Evolutionary conservation across 2,888 invertebrate species (phyloP), one percentile per base, ranked within the genome.

Genomic region (Habrosyne pyritoides): DNA sequence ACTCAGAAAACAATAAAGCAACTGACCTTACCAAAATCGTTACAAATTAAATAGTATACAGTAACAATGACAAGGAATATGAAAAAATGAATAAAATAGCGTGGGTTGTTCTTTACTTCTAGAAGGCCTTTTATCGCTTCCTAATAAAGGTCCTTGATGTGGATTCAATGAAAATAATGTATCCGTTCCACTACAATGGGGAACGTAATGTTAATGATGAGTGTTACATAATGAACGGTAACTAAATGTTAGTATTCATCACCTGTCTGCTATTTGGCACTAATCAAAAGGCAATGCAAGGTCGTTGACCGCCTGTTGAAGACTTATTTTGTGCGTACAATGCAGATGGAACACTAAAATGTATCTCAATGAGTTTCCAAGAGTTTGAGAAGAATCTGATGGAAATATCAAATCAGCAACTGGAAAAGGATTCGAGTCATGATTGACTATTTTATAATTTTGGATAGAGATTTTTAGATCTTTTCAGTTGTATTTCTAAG

Each of bases 231-330:
- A 52, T 24, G 47, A 47, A 47, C 28, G 14, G 10, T 46, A 21
- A 46, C 22, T 46, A 26, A 18, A 24, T 10, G 42, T 42, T 42
- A 46, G 22, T 64, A 53, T 54, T 56, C 59, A 68, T 53, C 66
- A 70, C 72, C 66, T 66, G 71, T 63, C 49, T 61, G 57, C 50
- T 66, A 69, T 67, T 72, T 69, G 69, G 69, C 62, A 70, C 65
- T 63, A 56, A 42, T 61, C 60, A 64, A 64, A 57, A 62, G 61
- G 53, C 55, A 55, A 67, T 60, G 67, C 62, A 66, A 72, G 73
- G 75, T 71, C 71, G 54, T 57, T 71, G 69, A 79, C 73, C 74
- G 61, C 53, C 52, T 57, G 59, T 52, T 62, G 55, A 59, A 66
- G 56, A 60, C 56, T 58, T 58, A 68, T 67, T 71, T 66, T 59